phyloP scores from a whole-genome alignment of 2,888 invertebrate genomes.

The Phorcus lineatus region DNA sequence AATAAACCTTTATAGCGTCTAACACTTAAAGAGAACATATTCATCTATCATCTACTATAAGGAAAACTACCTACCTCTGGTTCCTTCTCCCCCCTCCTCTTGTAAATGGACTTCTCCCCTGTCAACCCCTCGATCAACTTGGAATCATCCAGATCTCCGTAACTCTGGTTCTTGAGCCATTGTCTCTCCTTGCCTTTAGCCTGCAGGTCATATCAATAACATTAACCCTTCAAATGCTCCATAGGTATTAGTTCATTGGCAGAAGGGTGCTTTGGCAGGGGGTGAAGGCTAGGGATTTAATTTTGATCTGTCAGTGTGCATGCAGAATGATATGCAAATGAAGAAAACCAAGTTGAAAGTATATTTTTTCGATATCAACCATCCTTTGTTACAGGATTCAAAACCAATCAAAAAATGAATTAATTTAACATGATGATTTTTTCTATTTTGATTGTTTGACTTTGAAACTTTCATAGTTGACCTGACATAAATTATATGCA shows the following conservation, averaged over 20 bases:
- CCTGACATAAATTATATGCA: too few species aligned
- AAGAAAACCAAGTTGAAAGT: too few species aligned
- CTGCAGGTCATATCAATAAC: constrained; percentile 54
- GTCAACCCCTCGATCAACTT: constrained; percentile 94
- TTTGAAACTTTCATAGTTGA: too few species aligned
- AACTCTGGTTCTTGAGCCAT: constrained; percentile 94
- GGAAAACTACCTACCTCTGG: constrained; percentile 80
- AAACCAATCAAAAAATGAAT: too few species aligned
- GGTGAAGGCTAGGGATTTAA: too few species aligned
- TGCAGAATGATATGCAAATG: too few species aligned
- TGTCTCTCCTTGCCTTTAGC: constrained; percentile 95
- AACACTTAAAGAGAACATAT: background rate
- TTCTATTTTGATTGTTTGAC: too few species aligned
- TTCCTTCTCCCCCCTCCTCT: constrained; percentile 87
- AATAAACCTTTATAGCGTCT: too few species aligned
- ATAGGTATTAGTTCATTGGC: background rate
- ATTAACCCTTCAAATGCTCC: background rate
- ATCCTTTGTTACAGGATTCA: background rate
- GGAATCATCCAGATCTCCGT: constrained; percentile 95
- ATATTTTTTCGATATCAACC: too few species aligned
- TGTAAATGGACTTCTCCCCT: constrained; percentile 93
- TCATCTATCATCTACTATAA: background rate
- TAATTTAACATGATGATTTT: too few species aligned
- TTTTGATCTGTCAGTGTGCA: too few species aligned
- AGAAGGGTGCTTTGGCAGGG: too few species aligned